Base-by-base conservation (phyloP, 2,113 vertebrate genomes). In the Entomyzon cyanotis region DNA sequence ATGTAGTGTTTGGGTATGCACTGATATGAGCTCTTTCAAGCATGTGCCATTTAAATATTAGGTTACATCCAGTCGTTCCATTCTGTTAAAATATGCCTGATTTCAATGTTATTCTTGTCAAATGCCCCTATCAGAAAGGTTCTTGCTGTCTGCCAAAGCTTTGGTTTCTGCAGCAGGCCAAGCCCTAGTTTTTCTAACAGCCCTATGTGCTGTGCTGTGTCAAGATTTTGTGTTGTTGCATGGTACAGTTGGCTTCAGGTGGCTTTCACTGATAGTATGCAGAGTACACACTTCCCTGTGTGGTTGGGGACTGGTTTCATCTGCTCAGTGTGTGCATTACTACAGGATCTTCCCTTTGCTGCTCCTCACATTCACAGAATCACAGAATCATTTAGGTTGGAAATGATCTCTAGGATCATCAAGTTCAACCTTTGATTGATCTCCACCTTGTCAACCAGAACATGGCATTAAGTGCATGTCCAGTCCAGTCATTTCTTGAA, bases 141-240 rank as follows among this genome's bases (percentile, higher is more conserved):
- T 76, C 35, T 73, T 65, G 21, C 41, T 84, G 16, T 70, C 42
- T 74, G 35, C 8, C 1, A 4, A 70, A 87, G 53, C 30, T 83
- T 67, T 8, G 3, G 9, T 75, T 92, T 83, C 58, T 90, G 67
- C 50, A 90, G 20, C 50, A 58, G 55, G 21, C 24, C 49, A 73
- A 73, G 24, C 63, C 22, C 12, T 53, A 4, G 4, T 47, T 88
- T 76, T 88, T 83, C 10, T 69, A n/a, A 15, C 5, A 82, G 17
- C 16, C 5, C 10, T 39, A 0, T 85, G 42, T 65, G 46, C 63
- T 88, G 62, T 15, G 4, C 42, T 63, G 0, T 20, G 30, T 39
- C 12, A 53, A 71, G 53, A 30, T 9, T 67, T 75, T 4, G 27
- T 76, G n/a, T 24, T 63, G 24, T 68, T 84, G 27, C 37, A 2